phyloP scores from a whole-genome alignment of 2,797 vertebrate genomes.

The Cephalopachus bancanus region DNA sequence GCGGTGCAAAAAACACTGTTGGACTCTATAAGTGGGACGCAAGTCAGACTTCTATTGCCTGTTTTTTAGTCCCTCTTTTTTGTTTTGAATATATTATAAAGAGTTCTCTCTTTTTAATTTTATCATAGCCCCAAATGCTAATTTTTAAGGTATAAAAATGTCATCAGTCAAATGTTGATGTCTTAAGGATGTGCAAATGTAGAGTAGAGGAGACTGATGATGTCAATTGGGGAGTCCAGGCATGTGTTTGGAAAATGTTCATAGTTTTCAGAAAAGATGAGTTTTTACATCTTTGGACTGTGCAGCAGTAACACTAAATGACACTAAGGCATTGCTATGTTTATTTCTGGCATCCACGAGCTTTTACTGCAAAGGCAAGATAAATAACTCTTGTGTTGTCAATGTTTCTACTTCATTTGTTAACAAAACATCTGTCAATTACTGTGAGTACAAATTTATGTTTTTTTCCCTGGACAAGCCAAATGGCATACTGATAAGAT shows the following conservation, averaged over 20 bases:
- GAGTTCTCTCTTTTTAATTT: neutral
- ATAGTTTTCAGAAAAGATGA: neutral
- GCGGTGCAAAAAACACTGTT: rapidly evolving
- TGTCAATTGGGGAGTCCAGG: neutral
- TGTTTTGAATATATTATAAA: neutral
- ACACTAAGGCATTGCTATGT: neutral
- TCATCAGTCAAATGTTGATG: neutral
- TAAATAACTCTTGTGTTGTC: neutral
- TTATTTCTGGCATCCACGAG: neutral
- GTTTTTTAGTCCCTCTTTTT: neutral
- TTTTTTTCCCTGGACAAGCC: neutral
- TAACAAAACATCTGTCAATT: neutral
- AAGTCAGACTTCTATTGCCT: too few relatives aligned
- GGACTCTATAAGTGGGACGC: neutral
- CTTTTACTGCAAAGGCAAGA: neutral
- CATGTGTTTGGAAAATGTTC: neutral
- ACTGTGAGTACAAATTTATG: neutral
- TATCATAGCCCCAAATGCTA: too few relatives aligned
- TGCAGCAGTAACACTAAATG: too few relatives aligned
- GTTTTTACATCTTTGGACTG: neutral
- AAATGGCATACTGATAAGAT: neutral
- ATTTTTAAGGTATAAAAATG: neutral
- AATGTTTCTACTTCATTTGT: neutral
- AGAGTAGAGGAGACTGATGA: neutral
- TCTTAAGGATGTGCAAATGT: neutral